phyloP scores from a whole-genome alignment of 2,113 vertebrate species.

The Erythrocercus mccallii region DNA sequence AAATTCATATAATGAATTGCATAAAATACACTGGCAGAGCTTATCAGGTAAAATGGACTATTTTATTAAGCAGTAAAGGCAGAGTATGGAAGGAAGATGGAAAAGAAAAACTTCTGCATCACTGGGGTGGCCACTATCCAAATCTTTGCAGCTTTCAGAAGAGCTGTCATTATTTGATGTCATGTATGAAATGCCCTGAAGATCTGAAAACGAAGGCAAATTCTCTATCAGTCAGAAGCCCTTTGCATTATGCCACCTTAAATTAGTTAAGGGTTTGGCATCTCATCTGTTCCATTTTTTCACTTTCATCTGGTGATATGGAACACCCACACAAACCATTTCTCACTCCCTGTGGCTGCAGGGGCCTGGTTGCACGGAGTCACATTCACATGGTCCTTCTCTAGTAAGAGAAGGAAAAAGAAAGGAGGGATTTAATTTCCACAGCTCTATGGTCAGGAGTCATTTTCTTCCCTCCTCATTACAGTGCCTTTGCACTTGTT shows the following conservation, averaged over 20 bases:
- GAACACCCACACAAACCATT: neutral
- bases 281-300: neutral
- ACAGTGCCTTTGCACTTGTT: neutral
- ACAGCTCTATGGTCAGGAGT: neutral
- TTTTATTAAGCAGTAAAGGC: neutral
- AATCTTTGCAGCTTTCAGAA: neutral
- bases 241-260: neutral
- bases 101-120: neutral
- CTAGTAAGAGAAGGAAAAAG: neutral
- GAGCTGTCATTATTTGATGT: neutral
- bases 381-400: neutral
- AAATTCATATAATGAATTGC: neutral
- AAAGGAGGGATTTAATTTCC: neutral
- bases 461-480: neutral
- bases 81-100: neutral
- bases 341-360: neutral
- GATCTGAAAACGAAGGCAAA: neutral
- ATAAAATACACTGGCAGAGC: neutral
- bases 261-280: neutral
- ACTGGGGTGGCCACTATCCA: neutral
- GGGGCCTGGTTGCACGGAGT: neutral
- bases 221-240: neutral
- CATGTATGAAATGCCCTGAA: neutral
- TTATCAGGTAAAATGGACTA: neutral
- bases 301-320: neutral